Percentiles rank a stretch among this genome's conserved stretches.
Conservation (phyloP, 2,113 vertebrate species). For the Perca flavescens region DNA sequence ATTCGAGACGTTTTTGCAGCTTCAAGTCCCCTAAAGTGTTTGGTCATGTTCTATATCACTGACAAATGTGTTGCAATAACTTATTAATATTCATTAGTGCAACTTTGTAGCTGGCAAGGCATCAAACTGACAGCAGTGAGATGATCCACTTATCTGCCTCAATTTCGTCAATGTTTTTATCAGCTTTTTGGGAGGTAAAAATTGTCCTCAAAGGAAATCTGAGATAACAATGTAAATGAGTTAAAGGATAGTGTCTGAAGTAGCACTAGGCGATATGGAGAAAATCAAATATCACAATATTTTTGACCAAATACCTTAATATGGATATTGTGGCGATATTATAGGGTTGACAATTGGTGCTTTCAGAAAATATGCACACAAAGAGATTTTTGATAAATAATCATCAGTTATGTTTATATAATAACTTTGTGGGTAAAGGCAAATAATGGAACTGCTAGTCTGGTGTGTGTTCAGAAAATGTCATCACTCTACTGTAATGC, state of each 20-base stretch:
- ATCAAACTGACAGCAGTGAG: constrained; percentile 7
- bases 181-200: neutral
- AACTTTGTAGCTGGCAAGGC: constrained; percentile 40
- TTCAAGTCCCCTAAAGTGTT: neutral
- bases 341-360: too few relatives aligned
- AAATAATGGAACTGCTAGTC: too few relatives aligned
- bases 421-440: too few relatives aligned
- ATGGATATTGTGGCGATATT: too few relatives aligned
- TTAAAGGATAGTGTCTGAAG: constrained; percentile 21
- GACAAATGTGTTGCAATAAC: constrained; percentile 40
- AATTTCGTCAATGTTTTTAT: neutral
- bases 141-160: constrained; percentile 4
- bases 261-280: too few relatives aligned
- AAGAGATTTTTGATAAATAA: too few relatives aligned
- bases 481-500: too few relatives aligned
- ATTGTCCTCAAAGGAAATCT: constrained; percentile 49
- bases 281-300: too few relatives aligned
- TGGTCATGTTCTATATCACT: constrained; percentile 8
- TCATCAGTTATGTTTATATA: too few relatives aligned
- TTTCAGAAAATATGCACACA: too few relatives aligned
- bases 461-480: too few relatives aligned
- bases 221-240: constrained; percentile 47
- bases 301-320: too few relatives aligned
- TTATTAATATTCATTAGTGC: constrained; percentile 65
- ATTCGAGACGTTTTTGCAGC: neutral